Conservation (phyloP, 2,888 invertebrate species). For the Pseudococcus viburni region DNA sequence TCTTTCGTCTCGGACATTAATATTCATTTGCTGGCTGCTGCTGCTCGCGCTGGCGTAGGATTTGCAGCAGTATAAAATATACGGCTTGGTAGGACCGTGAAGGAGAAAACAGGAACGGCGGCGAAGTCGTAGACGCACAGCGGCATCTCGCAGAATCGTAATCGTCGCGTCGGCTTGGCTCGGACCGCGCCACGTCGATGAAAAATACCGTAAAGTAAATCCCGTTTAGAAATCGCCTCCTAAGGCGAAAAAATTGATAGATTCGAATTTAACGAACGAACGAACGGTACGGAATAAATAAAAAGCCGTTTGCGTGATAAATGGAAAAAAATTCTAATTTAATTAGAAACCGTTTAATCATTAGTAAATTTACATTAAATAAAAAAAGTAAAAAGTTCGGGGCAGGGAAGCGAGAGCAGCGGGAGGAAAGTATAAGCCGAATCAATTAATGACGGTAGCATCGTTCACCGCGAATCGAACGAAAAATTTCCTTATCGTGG, state of each 20-base stretch:
- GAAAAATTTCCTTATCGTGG: background rate
- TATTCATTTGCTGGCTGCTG: conserved; percentile 23
- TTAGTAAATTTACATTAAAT: conserved; percentile 43
- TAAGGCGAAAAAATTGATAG: conserved; percentile 38
- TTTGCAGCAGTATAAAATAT: background rate
- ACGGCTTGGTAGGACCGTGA: background rate
- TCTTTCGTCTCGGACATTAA: conserved; percentile 29
- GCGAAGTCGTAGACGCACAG: no score
- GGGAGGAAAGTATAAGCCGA: background rate
- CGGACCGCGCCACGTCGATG: background rate
- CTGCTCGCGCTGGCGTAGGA: background rate
- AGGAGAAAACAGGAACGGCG: background rate
- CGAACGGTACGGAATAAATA: background rate
- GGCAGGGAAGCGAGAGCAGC: background rate
- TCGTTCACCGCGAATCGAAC: background rate
- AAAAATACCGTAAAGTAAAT: background rate
- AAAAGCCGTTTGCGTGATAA: conserved; percentile 35
- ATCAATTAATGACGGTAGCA: conserved; percentile 1
- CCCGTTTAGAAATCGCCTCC: background rate
- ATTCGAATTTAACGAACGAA: conserved; percentile 36
- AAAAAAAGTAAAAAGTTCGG: background rate
- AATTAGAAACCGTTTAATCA: conserved; percentile 43
- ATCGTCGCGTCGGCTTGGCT: background rate
- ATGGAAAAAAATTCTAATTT: conserved; percentile 43
- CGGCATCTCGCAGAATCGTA: background rate